Percentiles rank a stretch among this genome's conserved stretches.
phyloP scores from a whole-genome alignment of 2,113 vertebrate genomes.

The Pangasianodon gigas region DNA sequence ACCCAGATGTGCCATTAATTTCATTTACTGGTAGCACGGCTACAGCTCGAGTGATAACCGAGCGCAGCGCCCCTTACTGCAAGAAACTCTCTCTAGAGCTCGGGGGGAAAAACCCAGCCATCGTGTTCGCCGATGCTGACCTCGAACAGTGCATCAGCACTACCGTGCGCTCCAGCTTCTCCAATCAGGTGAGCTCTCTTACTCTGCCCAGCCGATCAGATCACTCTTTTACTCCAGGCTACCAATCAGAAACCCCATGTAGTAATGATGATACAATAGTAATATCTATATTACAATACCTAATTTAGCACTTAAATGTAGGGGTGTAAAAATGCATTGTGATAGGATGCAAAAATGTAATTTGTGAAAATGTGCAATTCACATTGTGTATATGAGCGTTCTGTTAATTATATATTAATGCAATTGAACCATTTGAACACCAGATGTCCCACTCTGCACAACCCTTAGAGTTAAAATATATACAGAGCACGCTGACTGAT shows the following conservation, averaged over 20 bases:
- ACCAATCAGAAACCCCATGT: neutral
- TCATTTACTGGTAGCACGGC: conserved; percentile 94
- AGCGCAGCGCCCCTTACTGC: conserved; percentile 83
- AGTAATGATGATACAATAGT: neutral
- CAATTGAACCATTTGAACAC: neutral
- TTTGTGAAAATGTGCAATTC: neutral
- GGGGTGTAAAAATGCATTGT: too few species aligned
- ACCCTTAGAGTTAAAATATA: too few species aligned
- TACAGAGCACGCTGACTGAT: too few species aligned
- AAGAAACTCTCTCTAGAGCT: conserved; percentile 95
- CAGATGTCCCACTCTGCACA: neutral
- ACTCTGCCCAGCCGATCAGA: neutral
- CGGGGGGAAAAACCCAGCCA: conserved; percentile 93
- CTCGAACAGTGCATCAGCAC: conserved; percentile 83
- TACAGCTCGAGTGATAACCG: conserved; percentile 82
- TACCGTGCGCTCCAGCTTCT: conserved; percentile 90
- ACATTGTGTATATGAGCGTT: neutral
- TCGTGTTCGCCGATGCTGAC: conserved; percentile 89
- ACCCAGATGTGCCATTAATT: conserved; percentile 86
- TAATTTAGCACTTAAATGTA: neutral
- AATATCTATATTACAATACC: neutral
- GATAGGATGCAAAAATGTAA: neutral
- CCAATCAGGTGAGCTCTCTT: conserved; percentile 84
- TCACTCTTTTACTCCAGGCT: neutral
- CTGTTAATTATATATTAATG: neutral